Conservation (phyloP, 2,113 vertebrate genomes). For the Urocynchramus pylzowi region DNA sequence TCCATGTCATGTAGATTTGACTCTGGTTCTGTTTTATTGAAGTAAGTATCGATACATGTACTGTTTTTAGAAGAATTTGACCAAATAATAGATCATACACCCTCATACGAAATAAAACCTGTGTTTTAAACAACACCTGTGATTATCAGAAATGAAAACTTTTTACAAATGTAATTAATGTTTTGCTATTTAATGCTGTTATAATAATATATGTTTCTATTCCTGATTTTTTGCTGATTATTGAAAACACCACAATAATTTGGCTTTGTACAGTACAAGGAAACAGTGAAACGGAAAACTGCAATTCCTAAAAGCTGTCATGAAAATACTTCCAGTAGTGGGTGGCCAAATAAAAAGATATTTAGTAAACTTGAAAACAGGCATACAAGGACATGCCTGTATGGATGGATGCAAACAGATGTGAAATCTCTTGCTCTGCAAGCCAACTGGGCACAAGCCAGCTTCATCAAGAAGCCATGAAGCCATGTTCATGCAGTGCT, state of each 20-base stretch:
- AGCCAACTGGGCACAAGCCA: background rate
- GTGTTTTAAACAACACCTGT: slow-evolving; percentile 12
- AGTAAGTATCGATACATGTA: background rate
- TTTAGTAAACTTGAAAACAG: slow-evolving; percentile 14
- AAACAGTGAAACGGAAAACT: background rate
- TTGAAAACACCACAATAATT: background rate
- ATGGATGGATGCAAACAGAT: background rate
- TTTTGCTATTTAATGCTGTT: background rate
- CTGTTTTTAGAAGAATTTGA: background rate
- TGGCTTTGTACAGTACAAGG: background rate
- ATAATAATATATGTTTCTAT: background rate
- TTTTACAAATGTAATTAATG: background rate
- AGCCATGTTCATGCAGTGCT: background rate
- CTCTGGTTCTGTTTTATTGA: background rate
- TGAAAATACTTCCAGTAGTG: slow-evolving; percentile 9
- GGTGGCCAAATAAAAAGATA: slow-evolving; percentile 3
- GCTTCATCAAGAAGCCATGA: background rate
- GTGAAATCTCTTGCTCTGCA: background rate
- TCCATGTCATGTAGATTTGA: background rate
- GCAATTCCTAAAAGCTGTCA: background rate
- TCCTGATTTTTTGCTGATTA: background rate
- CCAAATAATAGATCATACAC: background rate
- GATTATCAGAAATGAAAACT: background rate
- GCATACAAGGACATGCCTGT: background rate
- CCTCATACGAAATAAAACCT: background rate